These are phyloP conservation scores for Donacobius atricapilla DNA, from an alignment of 2,113 vertebrate genomes.

Conservation along the genomic window DNA sequence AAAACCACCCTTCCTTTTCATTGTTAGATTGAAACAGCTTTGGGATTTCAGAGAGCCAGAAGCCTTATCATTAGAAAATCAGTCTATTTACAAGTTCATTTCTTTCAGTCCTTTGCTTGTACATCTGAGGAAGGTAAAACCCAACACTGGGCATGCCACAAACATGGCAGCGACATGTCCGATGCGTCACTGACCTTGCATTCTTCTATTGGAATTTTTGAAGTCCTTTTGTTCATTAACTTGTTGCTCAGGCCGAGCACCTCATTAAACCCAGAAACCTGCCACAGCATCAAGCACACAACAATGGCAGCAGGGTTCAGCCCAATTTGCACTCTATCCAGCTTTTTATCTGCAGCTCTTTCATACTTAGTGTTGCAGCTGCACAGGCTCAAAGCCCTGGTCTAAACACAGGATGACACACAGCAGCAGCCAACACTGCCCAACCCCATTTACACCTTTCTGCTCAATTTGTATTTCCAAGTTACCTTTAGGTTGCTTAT, in stretches of 20 bases:
- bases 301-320: not conserved
- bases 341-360: not conserved
- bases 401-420: not conserved
- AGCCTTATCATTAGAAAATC: not conserved
- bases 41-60: not conserved
- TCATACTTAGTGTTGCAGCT: not conserved
- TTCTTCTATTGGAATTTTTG: not conserved
- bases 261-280: not conserved
- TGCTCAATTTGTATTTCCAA: not conserved
- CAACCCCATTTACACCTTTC: not conserved
- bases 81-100: not conserved
- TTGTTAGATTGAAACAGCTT: not conserved
- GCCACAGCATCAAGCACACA: not conserved
- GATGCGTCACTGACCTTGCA: not conserved
- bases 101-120: not conserved
- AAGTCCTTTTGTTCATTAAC: not conserved
- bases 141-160: not conserved
- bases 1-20: not conserved
- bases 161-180: not conserved
- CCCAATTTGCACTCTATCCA: not conserved
- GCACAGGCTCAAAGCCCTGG: not conserved
- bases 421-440: not conserved
- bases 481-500: not conserved
- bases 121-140: not conserved
- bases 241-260: not conserved